phyloP scores from a whole-genome alignment of 2,113 vertebrate species.

The Monarcha castaneiventris region DNA sequence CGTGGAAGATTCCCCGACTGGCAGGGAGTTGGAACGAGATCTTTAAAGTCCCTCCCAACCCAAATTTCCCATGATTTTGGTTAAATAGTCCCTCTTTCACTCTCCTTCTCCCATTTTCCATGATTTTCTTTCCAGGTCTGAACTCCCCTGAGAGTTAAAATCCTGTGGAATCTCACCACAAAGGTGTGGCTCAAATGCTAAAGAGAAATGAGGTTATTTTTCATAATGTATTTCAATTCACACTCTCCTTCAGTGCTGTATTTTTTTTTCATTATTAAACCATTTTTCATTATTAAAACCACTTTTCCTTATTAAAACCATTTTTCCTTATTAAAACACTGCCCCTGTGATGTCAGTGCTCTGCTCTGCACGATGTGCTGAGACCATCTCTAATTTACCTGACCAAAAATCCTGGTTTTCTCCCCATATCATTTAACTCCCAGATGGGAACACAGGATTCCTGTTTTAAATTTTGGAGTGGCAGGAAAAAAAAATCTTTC shows the following conservation, averaged over 20 bases:
- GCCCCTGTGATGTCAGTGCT: not conserved
- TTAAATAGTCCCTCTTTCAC: not conserved
- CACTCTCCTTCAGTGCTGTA: not conserved
- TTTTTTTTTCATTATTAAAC: not conserved
- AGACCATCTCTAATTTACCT: not conserved
- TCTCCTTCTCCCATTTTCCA: not conserved
- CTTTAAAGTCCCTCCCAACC: not conserved
- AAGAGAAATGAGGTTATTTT: not conserved
- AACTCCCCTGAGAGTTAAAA: not conserved
- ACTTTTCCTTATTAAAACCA: not conserved
- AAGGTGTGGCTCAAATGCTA: not conserved
- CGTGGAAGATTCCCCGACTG: not conserved
- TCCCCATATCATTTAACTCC: not conserved
- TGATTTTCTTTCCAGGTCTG: not conserved
- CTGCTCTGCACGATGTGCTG: accelerated
- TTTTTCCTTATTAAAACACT: not conserved
- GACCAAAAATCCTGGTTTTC: not conserved
- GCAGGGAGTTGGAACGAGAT: not conserved
- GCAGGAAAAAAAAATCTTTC: not conserved
- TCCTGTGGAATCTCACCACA: not conserved
- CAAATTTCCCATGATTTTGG: not conserved
- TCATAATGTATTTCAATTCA: not conserved
- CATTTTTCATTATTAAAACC: not conserved
- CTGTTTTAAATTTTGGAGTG: not conserved
- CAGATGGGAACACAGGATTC: not conserved